Base-by-base conservation (phyloP, 2,797 vertebrate species). In the Decapterus maruadsi region DNA sequence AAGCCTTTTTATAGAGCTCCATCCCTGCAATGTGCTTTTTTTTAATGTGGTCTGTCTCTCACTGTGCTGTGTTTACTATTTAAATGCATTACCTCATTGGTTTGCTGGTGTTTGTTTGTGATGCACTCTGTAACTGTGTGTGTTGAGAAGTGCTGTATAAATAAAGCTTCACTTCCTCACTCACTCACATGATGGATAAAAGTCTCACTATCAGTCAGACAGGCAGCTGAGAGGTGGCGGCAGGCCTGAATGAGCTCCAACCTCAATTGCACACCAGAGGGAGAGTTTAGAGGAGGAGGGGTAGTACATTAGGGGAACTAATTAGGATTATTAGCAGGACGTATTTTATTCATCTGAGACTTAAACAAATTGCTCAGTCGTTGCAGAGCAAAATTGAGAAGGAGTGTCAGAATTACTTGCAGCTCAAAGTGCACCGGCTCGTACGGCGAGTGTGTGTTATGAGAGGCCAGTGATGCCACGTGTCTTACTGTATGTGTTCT, bases 241-340 rank as follows among this genome's bases (percentile, higher is more conserved):
- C 72, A 72, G 70, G 56, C 29, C 71, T 79, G 75, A 85, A 80
- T 40, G 57, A 67, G 51, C 53, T 87, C 62, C 78, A 80, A 74
- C 75, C 66, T 81, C 72, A 67, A 66, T n/a, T 81, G 75, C 77
- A 70, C 67, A 78, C 82, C 82, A 77, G 64, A 89, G 86, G 83
- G 85, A 89, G 59, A 74, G 66, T 75, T 86, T 72, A 85, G 85
- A 56, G 40, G 75, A 71, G 75, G 83, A 42, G 78, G 80, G 68
- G 67, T 82, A 9, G 73, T 53, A 82, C 86, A 91, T 91, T 92
- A 92, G 81, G 76, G 84, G 78, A 92, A 89, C 81, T 93, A 94
- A 95, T 94, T 93, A 92, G 87, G 86, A 90, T 91, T 91, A 93
- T 93, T 93, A 92, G 78, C 77, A 80, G 85, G 89, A 82, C 62